These are phyloP conservation scores for Trisateles emortualis DNA, from an alignment of 2,888 invertebrate genomes.

Conservation along the genomic window DNA sequence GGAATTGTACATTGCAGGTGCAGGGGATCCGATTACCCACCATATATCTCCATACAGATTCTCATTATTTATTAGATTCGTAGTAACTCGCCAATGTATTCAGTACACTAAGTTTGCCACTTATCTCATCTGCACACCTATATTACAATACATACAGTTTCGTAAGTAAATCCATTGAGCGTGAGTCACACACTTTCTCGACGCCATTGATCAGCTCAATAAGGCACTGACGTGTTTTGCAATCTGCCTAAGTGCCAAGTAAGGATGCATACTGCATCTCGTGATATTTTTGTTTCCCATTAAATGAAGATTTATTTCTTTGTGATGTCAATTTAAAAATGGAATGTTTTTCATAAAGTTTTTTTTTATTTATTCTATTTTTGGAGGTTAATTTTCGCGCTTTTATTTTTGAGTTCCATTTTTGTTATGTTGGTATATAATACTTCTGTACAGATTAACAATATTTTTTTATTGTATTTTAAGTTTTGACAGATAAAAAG, in stretches of 20 bases:
- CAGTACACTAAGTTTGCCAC: not conserved
- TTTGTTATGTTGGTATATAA: too few relatives aligned
- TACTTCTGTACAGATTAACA: too few relatives aligned
- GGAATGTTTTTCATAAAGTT: too few relatives aligned
- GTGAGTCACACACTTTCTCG: conserved; percentile 45
- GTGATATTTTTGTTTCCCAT: not conserved
- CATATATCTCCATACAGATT: not conserved
- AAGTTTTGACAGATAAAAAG: too few relatives aligned
- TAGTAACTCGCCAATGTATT: conserved; percentile 32
- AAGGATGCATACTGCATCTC: conserved; percentile 7
- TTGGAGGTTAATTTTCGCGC: too few relatives aligned
- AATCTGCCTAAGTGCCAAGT: conserved; percentile 25
- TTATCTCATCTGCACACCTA: conserved; percentile 1
- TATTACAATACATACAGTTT: conserved; percentile 18
- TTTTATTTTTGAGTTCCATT: too few relatives aligned
- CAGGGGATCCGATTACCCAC: too few relatives aligned
- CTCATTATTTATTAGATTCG: not conserved
- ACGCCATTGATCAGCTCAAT: conserved; percentile 28
- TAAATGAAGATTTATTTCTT: conserved; percentile 2
- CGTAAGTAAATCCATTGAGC: conserved; percentile 27
- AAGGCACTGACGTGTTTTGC: conserved; percentile 29
- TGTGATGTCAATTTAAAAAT: not conserved
- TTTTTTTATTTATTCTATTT: too few relatives aligned
- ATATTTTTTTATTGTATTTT: too few relatives aligned
- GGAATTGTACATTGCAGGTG: too few relatives aligned